phyloP scores from a whole-genome alignment of 2,797 vertebrate species.

The Xiphophorus birchmanni region DNA sequence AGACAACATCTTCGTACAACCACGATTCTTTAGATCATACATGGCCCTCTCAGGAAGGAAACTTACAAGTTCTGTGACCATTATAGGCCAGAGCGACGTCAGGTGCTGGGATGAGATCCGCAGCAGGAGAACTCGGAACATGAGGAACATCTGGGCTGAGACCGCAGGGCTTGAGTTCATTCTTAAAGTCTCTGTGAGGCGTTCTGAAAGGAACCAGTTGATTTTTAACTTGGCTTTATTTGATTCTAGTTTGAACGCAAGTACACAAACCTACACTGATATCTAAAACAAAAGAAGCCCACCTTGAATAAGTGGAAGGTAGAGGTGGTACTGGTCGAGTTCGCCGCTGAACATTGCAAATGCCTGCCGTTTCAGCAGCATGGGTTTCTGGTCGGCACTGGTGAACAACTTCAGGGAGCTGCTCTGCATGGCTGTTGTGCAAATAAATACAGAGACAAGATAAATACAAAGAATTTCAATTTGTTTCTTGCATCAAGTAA shows the following conservation, averaged over 20 bases:
- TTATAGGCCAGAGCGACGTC: constrained; percentile 96
- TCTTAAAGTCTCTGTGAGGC: constrained; percentile 92
- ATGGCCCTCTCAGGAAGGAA: background rate
- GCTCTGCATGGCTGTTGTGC: constrained; percentile 89
- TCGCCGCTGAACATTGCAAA: constrained; percentile 97
- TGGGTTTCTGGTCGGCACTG: constrained; percentile 92
- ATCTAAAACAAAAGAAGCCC: background rate
- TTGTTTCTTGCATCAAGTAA: background rate
- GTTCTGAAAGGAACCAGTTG: constrained; percentile 79
- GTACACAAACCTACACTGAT: background rate
- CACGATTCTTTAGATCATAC: background rate
- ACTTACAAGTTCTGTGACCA: constrained; percentile 96
- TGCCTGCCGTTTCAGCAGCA: constrained; percentile 94
- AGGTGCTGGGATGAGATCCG: constrained; percentile 96
- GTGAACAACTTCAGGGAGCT: constrained; percentile 92
- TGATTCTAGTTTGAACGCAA: background rate
- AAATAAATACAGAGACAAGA: background rate
- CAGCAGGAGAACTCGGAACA: constrained; percentile 94
- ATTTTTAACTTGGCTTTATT: background rate
- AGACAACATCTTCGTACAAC: background rate
- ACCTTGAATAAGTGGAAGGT: constrained; percentile 98
- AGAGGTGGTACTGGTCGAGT: constrained; percentile 94
- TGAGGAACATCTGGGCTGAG: constrained; percentile 94
- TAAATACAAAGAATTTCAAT: background rate
- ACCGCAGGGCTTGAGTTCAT: constrained; percentile 86